Evolutionary conservation across 2,888 invertebrate genomes (phyloP).

Genomic region (Blastobasis lacticolella): DNA sequence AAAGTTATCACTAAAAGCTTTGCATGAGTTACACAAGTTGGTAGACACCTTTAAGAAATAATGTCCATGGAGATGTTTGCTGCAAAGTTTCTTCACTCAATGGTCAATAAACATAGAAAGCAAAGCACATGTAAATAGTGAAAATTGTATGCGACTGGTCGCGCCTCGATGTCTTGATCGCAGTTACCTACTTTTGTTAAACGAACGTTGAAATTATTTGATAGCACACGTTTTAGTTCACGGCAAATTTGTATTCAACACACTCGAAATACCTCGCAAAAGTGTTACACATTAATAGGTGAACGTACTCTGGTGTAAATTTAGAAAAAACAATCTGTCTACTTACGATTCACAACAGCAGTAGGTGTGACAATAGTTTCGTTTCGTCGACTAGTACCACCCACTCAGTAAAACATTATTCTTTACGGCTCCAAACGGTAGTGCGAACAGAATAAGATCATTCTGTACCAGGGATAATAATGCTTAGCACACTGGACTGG

Average conservation of each 20-base stretch:
- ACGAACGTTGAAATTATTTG: too few relatives aligned
- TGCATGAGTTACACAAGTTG: too few relatives aligned
- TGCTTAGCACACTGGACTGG: neutral
- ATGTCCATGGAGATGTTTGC: too few relatives aligned
- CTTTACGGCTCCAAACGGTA: constrained; percentile 4
- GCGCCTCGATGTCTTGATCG: too few relatives aligned
- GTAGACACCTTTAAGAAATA: too few relatives aligned
- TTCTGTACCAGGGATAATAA: neutral
- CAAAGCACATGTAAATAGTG: too few relatives aligned
- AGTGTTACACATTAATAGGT: constrained; percentile 35
- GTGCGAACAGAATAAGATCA: constrained; percentile 6
- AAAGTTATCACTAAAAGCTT: too few relatives aligned
- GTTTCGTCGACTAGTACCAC: neutral
- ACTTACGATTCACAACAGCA: neutral
- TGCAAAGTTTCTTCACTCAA: too few relatives aligned
- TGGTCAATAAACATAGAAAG: too few relatives aligned
- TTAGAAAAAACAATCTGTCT: constrained; percentile 23
- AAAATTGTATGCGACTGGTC: too few relatives aligned
- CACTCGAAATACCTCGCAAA: constrained; percentile 24
- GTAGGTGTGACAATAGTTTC: neutral
- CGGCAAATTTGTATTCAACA: constrained; percentile 30
- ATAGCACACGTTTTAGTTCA: constrained; percentile 11
- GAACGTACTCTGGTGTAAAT: constrained; percentile 36
- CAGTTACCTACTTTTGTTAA: too few relatives aligned
- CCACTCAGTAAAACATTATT: constrained; percentile 4